Conservation (phyloP, 2,888 invertebrate species). For the Eupithecia subfuscata region DNA sequence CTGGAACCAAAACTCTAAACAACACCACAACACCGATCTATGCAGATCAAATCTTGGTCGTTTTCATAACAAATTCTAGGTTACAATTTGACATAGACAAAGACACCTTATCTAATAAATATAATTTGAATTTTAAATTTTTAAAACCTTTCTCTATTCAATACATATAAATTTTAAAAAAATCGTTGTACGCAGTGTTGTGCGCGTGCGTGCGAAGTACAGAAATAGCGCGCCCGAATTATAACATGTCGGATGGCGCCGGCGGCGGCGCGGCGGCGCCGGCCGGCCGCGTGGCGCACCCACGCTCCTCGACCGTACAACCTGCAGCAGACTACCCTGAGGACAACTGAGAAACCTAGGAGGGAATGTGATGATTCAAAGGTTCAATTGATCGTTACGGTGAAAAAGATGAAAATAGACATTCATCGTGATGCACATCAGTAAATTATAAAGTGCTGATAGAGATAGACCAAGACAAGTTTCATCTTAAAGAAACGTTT, state of each 20-base stretch:
- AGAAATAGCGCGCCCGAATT: conserved; percentile 82
- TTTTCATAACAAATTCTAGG: neutral
- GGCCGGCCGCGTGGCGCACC: conserved; percentile 64
- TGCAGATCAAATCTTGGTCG: neutral
- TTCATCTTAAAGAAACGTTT: neutral
- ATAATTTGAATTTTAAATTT: neutral
- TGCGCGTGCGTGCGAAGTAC: conserved; percentile 77
- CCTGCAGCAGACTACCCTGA: conserved; percentile 24
- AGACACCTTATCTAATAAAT: neutral
- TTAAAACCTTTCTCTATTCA: conserved; percentile 6
- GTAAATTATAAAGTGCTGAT: neutral
- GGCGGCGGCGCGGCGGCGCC: conserved; percentile 45
- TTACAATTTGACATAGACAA: neutral
- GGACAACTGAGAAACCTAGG: conserved; percentile 12
- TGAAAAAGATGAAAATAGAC: neutral
- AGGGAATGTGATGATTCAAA: neutral
- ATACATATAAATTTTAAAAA: conserved; percentile 42
- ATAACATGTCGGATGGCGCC: conserved; percentile 79
- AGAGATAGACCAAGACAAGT: neutral
- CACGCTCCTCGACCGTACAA: conserved; percentile 42
- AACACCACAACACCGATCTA: neutral
- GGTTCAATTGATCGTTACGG: neutral
- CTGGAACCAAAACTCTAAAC: neutral
- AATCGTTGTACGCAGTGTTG: conserved; percentile 65
- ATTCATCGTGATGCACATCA: neutral